Percentiles rank a stretch among this genome's conserved stretches.
These are phyloP conservation scores for Aplodontia rufa DNA, from an alignment of 2,113 vertebrate species.

Conservation along the genomic window DNA sequence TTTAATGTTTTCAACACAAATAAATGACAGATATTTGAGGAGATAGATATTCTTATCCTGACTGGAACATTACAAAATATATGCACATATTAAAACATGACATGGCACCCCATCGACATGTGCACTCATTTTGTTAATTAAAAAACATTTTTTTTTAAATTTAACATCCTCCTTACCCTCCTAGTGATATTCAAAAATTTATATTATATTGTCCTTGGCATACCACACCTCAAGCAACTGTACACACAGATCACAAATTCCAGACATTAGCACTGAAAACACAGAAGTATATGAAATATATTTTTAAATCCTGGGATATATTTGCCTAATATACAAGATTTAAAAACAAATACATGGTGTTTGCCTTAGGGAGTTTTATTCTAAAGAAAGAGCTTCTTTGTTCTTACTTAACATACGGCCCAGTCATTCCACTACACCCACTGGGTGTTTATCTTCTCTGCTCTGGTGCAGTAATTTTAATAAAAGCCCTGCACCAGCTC, in stretches of 20 bases:
- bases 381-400: background rate
- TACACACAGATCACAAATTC: background rate
- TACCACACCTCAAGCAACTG: background rate
- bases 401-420: constrained; percentile 34
- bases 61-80: background rate
- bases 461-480: constrained; percentile 22
- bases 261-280: background rate
- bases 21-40: background rate
- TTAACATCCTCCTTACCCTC: background rate
- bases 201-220: background rate
- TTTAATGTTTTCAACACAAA: background rate
- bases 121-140: background rate
- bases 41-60: background rate
- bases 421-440: background rate
- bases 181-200: background rate
- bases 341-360: background rate
- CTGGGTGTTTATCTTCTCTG: constrained; percentile 2
- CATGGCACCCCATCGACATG: background rate
- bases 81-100: background rate
- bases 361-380: constrained; percentile 53
- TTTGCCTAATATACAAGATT: background rate
- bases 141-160: background rate
- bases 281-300: background rate
- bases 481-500: constrained; percentile 20
- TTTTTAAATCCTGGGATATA: background rate